Percentiles rank a stretch among this genome's conserved stretches.
These are phyloP conservation scores for Acrocera orbiculus DNA, from an alignment of 2,888 invertebrate species.

Conservation along the genomic window DNA sequence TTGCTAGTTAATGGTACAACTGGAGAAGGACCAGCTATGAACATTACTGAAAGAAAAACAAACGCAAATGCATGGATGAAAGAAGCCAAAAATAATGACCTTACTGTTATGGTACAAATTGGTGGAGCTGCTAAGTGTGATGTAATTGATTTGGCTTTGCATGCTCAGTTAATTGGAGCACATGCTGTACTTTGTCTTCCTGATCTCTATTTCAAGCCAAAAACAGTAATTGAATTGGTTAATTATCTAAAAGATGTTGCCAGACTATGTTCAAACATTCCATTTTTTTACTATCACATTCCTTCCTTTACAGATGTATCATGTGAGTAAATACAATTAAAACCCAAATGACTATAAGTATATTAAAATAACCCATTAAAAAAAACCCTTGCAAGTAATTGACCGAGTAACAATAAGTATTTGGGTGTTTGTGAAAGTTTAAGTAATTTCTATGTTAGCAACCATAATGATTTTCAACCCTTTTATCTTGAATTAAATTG, in stretches of 20 bases:
- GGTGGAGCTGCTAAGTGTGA: constrained; percentile 51
- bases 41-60: constrained; percentile 45
- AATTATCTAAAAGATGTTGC: constrained; percentile 48
- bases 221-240: constrained; percentile 39
- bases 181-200: constrained; percentile 57
- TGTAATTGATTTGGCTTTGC: constrained; percentile 48
- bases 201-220: constrained; percentile 59
- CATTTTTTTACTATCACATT: constrained; percentile 70
- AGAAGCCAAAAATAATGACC: constrained; percentile 35
- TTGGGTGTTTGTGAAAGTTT: no score
- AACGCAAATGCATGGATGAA: constrained; percentile 46
- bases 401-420: no score
- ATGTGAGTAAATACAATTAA: constrained; percentile 40
- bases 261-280: constrained; percentile 52
- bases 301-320: constrained; percentile 53
- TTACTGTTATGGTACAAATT: constrained; percentile 52
- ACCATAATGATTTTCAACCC: no score
- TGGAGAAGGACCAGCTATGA: constrained; percentile 56
- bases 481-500: no score
- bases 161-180: constrained; percentile 40
- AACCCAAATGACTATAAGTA: no score
- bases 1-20: constrained; percentile 58
- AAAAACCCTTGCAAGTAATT: no score
- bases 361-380: no score
- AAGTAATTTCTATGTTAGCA: no score